Evolutionary conservation across 2,888 invertebrate genomes (phyloP).

Genomic region (Phyto melanocephala): DNA sequence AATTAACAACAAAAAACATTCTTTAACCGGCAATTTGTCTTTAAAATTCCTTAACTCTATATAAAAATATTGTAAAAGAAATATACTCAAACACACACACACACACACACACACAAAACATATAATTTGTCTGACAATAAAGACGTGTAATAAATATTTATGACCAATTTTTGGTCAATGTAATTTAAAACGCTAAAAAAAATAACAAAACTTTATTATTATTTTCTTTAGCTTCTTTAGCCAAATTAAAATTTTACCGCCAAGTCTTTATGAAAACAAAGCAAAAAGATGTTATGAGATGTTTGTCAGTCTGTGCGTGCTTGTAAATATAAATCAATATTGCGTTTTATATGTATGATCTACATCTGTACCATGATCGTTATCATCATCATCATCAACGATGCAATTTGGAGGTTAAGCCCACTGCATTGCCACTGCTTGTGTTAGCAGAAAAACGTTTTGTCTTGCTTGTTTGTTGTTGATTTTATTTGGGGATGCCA

Average conservation of each 20-base stretch:
- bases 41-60: background rate
- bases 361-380: background rate
- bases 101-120: too few species aligned
- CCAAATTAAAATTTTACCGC: background rate
- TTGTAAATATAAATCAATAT: background rate
- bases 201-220: background rate
- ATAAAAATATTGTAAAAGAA: background rate
- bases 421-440: slow-evolving; percentile 1
- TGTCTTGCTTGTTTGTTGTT: background rate
- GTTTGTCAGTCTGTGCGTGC: background rate
- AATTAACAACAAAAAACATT: background rate
- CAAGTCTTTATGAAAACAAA: background rate
- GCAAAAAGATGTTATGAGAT: background rate
- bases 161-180: slow-evolving; percentile 25
- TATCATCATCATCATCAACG: background rate
- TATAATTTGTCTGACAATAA: slow-evolving; percentile 41
- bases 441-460: background rate
- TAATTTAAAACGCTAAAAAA: background rate
- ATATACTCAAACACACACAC: background rate
- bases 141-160: slow-evolving; percentile 50
- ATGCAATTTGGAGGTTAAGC: slow-evolving; percentile 41
- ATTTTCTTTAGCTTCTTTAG: background rate
- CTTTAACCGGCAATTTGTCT: slow-evolving; percentile 21
- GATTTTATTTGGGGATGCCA: too few species aligned
- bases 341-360: background rate